These are phyloP conservation scores for Pseudotriccus pelzelni DNA, from an alignment of 2,797 vertebrate species.

Conservation along the genomic window DNA sequence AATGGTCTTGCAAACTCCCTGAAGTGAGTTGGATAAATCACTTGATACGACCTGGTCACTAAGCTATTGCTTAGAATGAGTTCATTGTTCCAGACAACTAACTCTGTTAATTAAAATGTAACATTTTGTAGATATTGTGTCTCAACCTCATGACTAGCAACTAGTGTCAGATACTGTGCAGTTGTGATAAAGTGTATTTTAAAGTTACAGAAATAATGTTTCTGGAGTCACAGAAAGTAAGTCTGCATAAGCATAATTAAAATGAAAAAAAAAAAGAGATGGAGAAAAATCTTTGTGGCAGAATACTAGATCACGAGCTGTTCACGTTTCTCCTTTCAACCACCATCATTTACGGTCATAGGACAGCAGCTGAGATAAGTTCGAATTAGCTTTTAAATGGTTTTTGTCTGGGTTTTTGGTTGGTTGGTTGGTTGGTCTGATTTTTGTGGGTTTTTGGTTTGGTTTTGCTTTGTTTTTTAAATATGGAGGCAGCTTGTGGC, in stretches of 20 bases:
- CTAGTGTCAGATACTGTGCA: neutral
- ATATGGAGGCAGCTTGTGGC: neutral
- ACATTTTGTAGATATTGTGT: constrained; percentile 51
- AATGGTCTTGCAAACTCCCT: neutral
- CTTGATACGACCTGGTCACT: constrained; percentile 49
- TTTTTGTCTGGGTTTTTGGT: neutral
- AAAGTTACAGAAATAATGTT: neutral
- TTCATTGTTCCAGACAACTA: constrained; percentile 70
- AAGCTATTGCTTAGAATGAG: constrained; percentile 54
- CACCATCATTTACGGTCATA: neutral
- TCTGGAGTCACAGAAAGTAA: neutral
- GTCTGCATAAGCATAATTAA: neutral
- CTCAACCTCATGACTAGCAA: constrained; percentile 28
- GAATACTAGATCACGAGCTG: neutral
- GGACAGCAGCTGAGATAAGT: neutral
- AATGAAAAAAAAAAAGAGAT: neutral
- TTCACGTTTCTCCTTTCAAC: neutral
- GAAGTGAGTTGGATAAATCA: constrained; percentile 59
- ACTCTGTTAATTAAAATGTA: constrained; percentile 74
- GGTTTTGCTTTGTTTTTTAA: neutral
- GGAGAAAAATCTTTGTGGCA: neutral
- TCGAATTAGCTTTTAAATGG: neutral
- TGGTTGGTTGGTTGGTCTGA: neutral
- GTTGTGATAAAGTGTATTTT: constrained; percentile 22
- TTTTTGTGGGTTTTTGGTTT: neutral